Conservation (phyloP, 2,888 invertebrate species). For the Latrodectus elegans region DNA sequence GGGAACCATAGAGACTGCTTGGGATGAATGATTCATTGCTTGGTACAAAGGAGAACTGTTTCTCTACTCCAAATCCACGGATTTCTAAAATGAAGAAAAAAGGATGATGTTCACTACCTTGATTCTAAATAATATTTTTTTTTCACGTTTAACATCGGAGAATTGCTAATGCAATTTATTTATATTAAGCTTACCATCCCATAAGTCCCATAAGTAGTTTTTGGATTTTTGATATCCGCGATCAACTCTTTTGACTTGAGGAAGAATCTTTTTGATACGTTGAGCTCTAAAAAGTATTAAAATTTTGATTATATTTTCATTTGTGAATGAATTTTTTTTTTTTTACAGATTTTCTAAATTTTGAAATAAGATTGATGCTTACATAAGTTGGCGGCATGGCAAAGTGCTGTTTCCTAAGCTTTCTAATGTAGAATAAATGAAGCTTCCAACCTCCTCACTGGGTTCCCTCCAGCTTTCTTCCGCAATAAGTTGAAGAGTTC, state of each 20-base stretch:
- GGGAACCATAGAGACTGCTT: constrained; percentile 10
- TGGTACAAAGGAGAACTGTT: background rate
- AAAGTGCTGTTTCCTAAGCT: constrained; percentile 71
- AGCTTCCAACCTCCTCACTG: constrained; percentile 73
- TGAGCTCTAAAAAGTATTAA: constrained; percentile 17
- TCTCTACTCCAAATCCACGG: constrained; percentile 14
- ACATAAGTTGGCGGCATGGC: constrained; percentile 56
- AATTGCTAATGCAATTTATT: background rate
- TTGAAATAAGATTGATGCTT: background rate
- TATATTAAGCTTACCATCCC: constrained; percentile 33
- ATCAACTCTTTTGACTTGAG: constrained; percentile 26
- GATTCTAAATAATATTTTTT: background rate
- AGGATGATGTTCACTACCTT: background rate
- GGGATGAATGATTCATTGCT: constrained; percentile 50
- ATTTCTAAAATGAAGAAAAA: constrained; percentile 29
- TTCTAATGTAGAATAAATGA: constrained; percentile 73
- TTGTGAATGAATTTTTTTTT: background rate
- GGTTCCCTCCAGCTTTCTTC: constrained; percentile 73
- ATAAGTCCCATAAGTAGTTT: constrained; percentile 1
- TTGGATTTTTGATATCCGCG: constrained; percentile 29
- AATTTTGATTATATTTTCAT: no score
- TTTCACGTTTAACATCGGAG: background rate
- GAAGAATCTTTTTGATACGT: constrained; percentile 26
- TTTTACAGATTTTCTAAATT: background rate
- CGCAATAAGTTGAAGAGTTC: constrained; percentile 75